These are phyloP conservation scores for Magallana gigas DNA, from an alignment of 1,140 invertebrate species.

Conservation along the genomic window DNA sequence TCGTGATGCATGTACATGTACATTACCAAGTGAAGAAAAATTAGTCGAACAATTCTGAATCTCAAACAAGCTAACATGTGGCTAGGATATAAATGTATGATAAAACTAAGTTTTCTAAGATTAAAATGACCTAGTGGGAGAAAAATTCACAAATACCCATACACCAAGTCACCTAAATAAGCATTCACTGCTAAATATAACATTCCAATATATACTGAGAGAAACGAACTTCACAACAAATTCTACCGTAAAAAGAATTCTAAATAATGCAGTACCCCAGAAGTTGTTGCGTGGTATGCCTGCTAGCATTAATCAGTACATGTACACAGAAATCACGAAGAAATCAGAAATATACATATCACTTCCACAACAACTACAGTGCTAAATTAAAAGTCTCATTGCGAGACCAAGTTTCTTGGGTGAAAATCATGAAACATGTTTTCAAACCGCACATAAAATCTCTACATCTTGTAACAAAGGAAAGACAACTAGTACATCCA, in stretches of 20 bases:
- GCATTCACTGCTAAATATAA: neutral
- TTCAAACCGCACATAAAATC: constrained; percentile 4
- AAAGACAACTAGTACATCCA: neutral
- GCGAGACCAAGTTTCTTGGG: neutral
- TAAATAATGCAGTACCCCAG: neutral
- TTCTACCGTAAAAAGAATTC: neutral
- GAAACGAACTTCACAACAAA: too few relatives aligned
- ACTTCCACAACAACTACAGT: neutral
- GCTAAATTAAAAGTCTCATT: neutral
- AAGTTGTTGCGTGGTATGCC: neutral
- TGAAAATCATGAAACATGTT: neutral
- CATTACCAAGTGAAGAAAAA: too few relatives aligned
- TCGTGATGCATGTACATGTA: too few relatives aligned
- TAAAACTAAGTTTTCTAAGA: too few relatives aligned
- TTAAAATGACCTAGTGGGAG: too few relatives aligned
- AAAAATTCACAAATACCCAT: neutral
- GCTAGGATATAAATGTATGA: too few relatives aligned
- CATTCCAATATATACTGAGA: neutral
- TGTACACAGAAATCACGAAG: neutral
- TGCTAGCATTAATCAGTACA: neutral
- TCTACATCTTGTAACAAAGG: neutral
- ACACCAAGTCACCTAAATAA: neutral
- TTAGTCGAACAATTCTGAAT: too few relatives aligned
- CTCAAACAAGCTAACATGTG: too few relatives aligned
- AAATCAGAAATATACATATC: neutral